phyloP scores from a whole-genome alignment of 1,140 invertebrate genomes.

The Sinella curviseta region DNA sequence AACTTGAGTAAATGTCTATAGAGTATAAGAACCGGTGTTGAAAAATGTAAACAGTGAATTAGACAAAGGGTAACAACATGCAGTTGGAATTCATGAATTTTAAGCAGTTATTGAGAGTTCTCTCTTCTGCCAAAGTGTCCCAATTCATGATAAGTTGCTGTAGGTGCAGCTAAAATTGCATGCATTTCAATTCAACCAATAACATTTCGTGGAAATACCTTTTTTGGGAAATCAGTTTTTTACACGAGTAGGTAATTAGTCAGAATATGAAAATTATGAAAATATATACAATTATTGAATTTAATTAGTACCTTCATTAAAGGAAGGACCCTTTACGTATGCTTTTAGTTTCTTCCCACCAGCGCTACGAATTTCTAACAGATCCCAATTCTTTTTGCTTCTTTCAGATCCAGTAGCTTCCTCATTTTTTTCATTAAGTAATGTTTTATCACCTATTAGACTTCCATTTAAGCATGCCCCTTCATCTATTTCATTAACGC shows the following conservation, averaged over 20 bases:
- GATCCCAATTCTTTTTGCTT: background rate
- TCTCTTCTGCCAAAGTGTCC: no score
- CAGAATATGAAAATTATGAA: background rate
- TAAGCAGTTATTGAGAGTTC: background rate
- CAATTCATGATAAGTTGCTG: no score
- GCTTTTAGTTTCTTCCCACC: background rate
- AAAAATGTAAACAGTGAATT: background rate
- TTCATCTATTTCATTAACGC: conserved; percentile 8
- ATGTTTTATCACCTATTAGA: background rate
- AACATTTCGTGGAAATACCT: no score
- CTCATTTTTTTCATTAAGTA: background rate
- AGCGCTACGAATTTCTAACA: background rate
- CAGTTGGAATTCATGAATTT: background rate
- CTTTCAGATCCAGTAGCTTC: background rate
- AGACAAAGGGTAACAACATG: background rate
- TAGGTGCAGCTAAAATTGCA: no score
- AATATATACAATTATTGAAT: background rate
- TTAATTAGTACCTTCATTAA: conserved; percentile 19
- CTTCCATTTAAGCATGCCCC: background rate
- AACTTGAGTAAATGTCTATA: conserved; percentile 77
- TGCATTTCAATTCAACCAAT: background rate
- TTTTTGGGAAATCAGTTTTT: no score
- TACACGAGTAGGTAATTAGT: no score
- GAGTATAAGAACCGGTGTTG: conserved; percentile 36
- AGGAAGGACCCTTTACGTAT: conserved; percentile 17